phyloP scores from a whole-genome alignment of 2,113 vertebrate genomes.

The Blennius ocellaris region DNA sequence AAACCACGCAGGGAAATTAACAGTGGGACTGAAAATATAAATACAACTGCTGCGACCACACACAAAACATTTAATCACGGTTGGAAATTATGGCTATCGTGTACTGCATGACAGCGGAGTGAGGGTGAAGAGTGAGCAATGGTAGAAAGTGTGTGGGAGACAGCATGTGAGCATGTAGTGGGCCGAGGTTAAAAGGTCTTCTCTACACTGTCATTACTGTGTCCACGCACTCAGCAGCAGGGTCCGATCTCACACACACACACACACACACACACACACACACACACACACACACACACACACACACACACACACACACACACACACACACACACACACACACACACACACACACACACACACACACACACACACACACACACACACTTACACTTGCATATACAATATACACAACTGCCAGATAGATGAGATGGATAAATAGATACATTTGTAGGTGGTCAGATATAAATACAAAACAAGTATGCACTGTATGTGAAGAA shows the following conservation, averaged over 20 bases:
- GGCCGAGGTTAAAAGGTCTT: slow-evolving; percentile 70
- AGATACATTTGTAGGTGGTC: neutral
- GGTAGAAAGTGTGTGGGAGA: slow-evolving; percentile 65
- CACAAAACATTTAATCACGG: slow-evolving; percentile 41
- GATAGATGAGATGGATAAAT: slow-evolving; percentile 5
- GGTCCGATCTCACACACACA: slow-evolving; percentile 5
- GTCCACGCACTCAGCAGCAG: slow-evolving; percentile 49
- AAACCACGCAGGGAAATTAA: slow-evolving; percentile 10
- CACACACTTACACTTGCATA: too few species aligned
- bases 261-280: slow-evolving; percentile 24
- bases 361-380: neutral
- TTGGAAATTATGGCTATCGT: slow-evolving; percentile 36
- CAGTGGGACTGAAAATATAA: neutral
- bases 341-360: slow-evolving; percentile 14
- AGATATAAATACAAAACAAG: neutral
- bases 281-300: slow-evolving; percentile 29
- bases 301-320: too few species aligned
- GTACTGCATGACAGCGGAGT: slow-evolving; percentile 38
- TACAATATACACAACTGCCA: neutral
- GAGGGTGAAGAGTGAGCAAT: slow-evolving; percentile 42
- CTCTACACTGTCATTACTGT: slow-evolving; percentile 66
- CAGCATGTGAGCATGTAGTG: slow-evolving; percentile 59
- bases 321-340: too few species aligned
- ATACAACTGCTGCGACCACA: neutral
- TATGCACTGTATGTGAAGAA: neutral